Base-by-base conservation (phyloP, 2,888 invertebrate species). In the Bombylius major region DNA sequence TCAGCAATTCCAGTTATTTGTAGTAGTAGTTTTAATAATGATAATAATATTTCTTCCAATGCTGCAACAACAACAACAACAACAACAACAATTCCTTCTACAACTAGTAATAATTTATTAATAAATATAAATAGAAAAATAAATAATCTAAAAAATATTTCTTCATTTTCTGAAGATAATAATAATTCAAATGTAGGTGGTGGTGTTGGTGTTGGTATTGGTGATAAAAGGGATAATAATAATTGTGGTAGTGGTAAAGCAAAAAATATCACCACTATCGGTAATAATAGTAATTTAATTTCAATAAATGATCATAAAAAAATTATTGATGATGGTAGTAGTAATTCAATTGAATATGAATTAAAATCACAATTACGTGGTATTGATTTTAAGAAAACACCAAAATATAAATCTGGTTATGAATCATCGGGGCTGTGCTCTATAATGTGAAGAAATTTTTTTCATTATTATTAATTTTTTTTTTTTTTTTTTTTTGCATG, bases 351-450 rank as follows among this genome's bases (percentile, higher is more conserved):
- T 54, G 79, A 80, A 59, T 78, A 79, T 59, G 75, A 71, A 42
- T 65, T 83, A 48, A 90, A 91, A 70, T 83, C 86, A 0, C 73
- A 78, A 9, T 71, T 91, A 47, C 76, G 78, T 61, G 83, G 83
- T 53, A 77, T 82, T 47, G 79, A 81, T 62, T 76, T 93, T 52
- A 83, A 82, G 61, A 81, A 83, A 65, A 79, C 85, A 63, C 86
- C 89, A 5, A 83, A 84, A 0, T 79, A 87, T 48, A 77, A 78
- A 57, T 85, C 81, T 69, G 92, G 91, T 39, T 80, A 78, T 59
- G 92, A 93, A 69, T 78, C 89, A 31, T 91, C 92, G 0, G 92
- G 89, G 39, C 77, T 93, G 63, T 93, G 93, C 76, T 84, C 87
- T 53, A 87, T 93, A 64, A 89, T 89, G 89, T 89, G 73, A 76